Conservation (phyloP, 2,888 invertebrate species). For the Itoplectis maculator region DNA sequence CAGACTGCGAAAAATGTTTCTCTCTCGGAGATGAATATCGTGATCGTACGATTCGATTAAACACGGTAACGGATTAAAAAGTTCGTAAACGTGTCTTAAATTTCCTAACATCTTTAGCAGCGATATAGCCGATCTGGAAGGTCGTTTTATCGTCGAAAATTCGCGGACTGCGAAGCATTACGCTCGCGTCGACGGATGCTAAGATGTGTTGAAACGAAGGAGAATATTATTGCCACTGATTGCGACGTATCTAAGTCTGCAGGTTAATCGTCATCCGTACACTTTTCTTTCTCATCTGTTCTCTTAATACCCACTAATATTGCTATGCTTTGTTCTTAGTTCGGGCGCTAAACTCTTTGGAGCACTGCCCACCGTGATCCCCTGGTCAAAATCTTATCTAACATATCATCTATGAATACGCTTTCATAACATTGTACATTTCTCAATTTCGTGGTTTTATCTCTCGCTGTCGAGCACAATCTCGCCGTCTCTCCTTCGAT, state of each 20-base stretch:
- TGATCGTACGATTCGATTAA: too few relatives aligned
- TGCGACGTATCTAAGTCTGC: slow-evolving; percentile 62
- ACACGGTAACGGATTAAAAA: too few relatives aligned
- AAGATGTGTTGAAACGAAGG: slow-evolving; percentile 55
- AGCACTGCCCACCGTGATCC: slow-evolving; percentile 75
- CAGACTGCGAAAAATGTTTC: not conserved
- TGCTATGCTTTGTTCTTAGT: slow-evolving; percentile 78
- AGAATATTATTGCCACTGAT: slow-evolving; percentile 68
- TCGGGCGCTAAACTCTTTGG: slow-evolving; percentile 75
- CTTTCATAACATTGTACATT: slow-evolving; percentile 68
- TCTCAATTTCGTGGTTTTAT: slow-evolving; percentile 46
- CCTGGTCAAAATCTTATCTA: slow-evolving; percentile 66
- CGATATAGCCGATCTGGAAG: slow-evolving; percentile 6
- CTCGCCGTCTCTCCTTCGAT: not conserved
- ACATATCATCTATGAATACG: slow-evolving; percentile 59
- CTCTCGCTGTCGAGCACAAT: slow-evolving; percentile 12
- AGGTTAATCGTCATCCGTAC: slow-evolving; percentile 60
- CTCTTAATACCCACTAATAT: slow-evolving; percentile 78
- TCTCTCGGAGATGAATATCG: too few relatives aligned
- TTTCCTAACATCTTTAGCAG: not conserved
- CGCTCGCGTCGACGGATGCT: slow-evolving; percentile 23
- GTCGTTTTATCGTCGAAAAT: slow-evolving; percentile 38
- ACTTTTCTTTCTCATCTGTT: slow-evolving; percentile 58
- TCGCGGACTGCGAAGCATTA: slow-evolving; percentile 42
- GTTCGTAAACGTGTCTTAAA: not conserved